A percentile compares a stretch with the other conserved stretches of the same genome.
Evolutionary conservation across 2,113 vertebrate species (phyloP).

Genomic region (Corythornis vintsioides): DNA sequence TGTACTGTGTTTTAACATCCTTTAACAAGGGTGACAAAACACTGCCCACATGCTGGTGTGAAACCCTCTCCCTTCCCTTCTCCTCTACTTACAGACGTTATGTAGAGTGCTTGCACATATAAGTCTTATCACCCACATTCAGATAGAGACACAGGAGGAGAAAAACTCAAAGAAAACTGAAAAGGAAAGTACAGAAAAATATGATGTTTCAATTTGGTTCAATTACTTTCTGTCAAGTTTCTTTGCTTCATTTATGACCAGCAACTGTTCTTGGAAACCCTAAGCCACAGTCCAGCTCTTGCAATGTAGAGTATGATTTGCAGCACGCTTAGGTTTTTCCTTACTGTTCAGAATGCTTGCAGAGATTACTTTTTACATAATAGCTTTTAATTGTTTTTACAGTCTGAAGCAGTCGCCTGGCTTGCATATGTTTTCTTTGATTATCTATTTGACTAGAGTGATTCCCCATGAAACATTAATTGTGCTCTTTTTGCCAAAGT

Average conservation of each 20-base stretch:
- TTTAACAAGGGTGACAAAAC: neutral
- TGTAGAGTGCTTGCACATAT: too few species aligned
- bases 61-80: neutral
- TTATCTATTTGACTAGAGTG: neutral
- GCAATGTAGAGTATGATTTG: neutral
- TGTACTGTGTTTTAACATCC: too few species aligned
- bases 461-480: accelerated
- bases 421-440: neutral
- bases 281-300: neutral
- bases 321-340: neutral
- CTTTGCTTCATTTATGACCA: neutral
- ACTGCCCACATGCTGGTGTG: neutral
- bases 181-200: neutral
- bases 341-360: neutral
- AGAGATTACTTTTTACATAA: neutral
- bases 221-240: neutral
- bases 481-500: neutral
- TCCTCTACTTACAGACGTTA: neutral
- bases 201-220: neutral
- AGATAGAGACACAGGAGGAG: neutral
- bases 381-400: neutral
- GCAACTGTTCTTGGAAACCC: neutral
- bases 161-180: neutral
- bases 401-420: neutral
- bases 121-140: neutral